Evolutionary conservation across 2,888 invertebrate genomes (phyloP), one percentile per base, ranked within the genome.

Genomic region (Diploptera punctata): DNA sequence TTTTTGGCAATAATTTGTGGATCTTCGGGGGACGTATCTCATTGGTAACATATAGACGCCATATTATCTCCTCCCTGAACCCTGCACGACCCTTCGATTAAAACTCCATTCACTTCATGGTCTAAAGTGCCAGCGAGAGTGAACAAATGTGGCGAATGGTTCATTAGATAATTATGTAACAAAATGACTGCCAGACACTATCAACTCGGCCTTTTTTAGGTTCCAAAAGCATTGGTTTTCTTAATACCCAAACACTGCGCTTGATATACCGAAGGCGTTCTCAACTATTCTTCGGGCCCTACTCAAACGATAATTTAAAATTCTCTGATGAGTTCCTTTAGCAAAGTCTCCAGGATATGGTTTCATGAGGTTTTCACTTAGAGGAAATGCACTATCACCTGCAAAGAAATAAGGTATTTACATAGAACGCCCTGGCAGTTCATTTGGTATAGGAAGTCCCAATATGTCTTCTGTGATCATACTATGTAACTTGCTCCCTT

Each of bases 361-460:
- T 62, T 78, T 78, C 75, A 78, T 74, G 16, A 77, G 47, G 69
- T 76, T 38, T 52, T 52, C 61, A 57, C 31, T 68, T 21, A 77
- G 69, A 33, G 77, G 68, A 74, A 78, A 76, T 62, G 77, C 77
- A 57, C 75, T 72, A 73, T 76, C 77, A 70, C 73, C 77, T 75
- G 77, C 72, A 77, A 81, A 78, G 72, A 79, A 77, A 76, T 77
- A 78, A 75, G 77, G 77, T 71, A 76, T 71, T 75, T 74, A 68
- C 68, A 75, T 73, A 67, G 68, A 24, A 10, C 31, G 71, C 52
- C 72, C 75, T 49, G 70, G 72, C 31, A 79, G 72, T 52, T 75
- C 29, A 49, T 62, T 65, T 68, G 75, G 69, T 75, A 60, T 67
- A 10, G 76, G 77, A 60, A 78, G 73, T 67, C 73, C 60, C 60